Percentiles rank a stretch among this genome's conserved stretches.
These are phyloP conservation scores for Telenomus remus DNA, from an alignment of 1,140 invertebrate genomes.

Conservation along the genomic window DNA sequence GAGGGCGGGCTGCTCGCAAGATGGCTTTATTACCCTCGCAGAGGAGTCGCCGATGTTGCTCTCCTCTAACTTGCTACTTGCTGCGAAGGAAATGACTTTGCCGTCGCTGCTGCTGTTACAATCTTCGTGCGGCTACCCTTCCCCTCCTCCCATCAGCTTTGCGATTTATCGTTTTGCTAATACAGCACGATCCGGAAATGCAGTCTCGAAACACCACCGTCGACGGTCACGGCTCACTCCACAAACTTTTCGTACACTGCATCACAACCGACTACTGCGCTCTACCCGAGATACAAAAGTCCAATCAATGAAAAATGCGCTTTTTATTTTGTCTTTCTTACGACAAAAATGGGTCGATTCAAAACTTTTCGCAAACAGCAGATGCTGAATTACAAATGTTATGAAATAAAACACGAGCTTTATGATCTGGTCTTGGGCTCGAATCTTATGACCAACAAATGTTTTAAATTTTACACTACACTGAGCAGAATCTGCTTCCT, in stretches of 20 bases:
- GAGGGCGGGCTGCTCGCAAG: conserved; percentile 68
- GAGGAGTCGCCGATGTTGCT: conserved; percentile 68
- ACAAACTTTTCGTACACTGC: not conserved
- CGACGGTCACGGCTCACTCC: conserved; percentile 44
- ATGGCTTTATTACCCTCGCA: conserved; percentile 71
- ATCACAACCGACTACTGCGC: no score
- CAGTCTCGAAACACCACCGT: conserved; percentile 51
- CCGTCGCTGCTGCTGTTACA: conserved; percentile 58
- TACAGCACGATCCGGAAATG: conserved; percentile 60
- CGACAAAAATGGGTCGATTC: no score
- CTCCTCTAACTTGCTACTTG: conserved; percentile 64
- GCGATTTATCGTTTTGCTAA: conserved; percentile 60
- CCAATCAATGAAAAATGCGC: no score
- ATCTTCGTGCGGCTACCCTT: conserved; percentile 35
- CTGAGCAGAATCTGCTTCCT: no score
- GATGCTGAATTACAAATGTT: no score
- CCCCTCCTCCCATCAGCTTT: conserved; percentile 9
- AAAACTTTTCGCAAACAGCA: no score
- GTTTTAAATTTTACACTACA: no score
- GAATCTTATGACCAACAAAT: no score
- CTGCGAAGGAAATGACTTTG: conserved; percentile 68
- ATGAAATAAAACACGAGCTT: no score
- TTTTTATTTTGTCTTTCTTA: no score
- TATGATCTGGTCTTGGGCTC: no score
- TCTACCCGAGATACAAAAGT: no score